Evolutionary conservation across 1,140 invertebrate genomes (phyloP).

Genomic region (Nephila pilipes): DNA sequence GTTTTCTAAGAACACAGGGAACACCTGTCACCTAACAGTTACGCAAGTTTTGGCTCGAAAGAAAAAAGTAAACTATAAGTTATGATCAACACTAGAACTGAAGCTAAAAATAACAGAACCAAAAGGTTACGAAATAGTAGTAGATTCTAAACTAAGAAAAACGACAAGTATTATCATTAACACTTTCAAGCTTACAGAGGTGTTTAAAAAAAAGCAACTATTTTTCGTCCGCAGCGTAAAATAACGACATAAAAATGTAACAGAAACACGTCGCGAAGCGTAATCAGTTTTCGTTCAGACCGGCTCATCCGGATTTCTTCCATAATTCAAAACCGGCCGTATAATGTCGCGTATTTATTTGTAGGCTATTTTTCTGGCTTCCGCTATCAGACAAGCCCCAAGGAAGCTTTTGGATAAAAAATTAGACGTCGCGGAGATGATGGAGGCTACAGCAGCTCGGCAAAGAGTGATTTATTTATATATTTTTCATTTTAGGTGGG

Average conservation of each 20-base stretch:
- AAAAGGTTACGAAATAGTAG: neutral
- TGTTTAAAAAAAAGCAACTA: neutral
- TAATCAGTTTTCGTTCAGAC: conserved; percentile 51
- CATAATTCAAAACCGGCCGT: conserved; percentile 44
- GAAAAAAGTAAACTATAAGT: neutral
- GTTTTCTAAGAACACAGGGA: neutral
- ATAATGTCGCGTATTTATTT: conserved; percentile 53
- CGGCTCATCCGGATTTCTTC: conserved; percentile 5
- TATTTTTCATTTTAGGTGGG: neutral
- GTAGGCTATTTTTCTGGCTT: conserved; percentile 27
- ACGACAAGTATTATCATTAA: conserved; percentile 7
- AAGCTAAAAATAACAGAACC: neutral
- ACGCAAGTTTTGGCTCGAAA: neutral
- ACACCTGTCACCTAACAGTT: neutral
- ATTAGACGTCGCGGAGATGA: neutral
- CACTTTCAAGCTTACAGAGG: neutral
- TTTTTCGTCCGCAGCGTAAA: neutral
- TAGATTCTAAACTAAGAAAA: neutral
- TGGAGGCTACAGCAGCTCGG: neutral
- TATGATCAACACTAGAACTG: neutral
- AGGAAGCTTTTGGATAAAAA: neutral
- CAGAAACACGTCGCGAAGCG: conserved; percentile 5
- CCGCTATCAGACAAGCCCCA: neutral
- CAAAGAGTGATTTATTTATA: neutral
- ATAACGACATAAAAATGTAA: conserved; percentile 38